A percentile compares a stretch with the other conserved stretches of the same genome.
These are phyloP conservation scores for Parapristionchus giblindavisi DNA, from an alignment of 2,888 invertebrate genomes.

Conservation along the genomic window DNA sequence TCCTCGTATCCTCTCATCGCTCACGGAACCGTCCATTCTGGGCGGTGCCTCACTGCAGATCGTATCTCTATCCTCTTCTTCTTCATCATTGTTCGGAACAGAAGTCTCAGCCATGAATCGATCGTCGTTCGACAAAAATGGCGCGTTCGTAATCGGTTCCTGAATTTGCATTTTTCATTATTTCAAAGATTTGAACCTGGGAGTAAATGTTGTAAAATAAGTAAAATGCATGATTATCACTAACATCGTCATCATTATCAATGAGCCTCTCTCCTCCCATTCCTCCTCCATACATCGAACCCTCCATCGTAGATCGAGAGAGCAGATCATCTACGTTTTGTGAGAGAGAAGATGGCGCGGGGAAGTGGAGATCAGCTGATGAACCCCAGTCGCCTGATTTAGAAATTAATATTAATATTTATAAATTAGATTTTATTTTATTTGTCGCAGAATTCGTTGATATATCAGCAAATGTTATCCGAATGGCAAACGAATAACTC, in stretches of 20 bases:
- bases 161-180: background rate
- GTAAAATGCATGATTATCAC: background rate
- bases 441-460: background rate
- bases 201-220: background rate
- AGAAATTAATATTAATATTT: background rate
- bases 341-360: background rate
- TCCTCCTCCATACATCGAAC: slow-evolving; percentile 45
- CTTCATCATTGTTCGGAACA: slow-evolving; percentile 7
- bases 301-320: slow-evolving; percentile 52
- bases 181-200: background rate
- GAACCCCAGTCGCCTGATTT: slow-evolving; percentile 27
- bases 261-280: slow-evolving; percentile 27
- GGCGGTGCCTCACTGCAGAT: slow-evolving; percentile 30
- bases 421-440: background rate
- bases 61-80: slow-evolving; percentile 38
- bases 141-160: slow-evolving; percentile 22
- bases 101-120: slow-evolving; percentile 20
- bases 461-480: background rate
- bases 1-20: slow-evolving; percentile 31
- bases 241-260: slow-evolving; percentile 35
- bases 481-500: no score
- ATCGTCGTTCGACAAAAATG: slow-evolving; percentile 1
- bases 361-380: slow-evolving; percentile 10
- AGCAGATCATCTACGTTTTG: slow-evolving; percentile 37
- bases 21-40: background rate